Conservation (phyloP, 2,113 vertebrate species). For the Piaya cayana region DNA sequence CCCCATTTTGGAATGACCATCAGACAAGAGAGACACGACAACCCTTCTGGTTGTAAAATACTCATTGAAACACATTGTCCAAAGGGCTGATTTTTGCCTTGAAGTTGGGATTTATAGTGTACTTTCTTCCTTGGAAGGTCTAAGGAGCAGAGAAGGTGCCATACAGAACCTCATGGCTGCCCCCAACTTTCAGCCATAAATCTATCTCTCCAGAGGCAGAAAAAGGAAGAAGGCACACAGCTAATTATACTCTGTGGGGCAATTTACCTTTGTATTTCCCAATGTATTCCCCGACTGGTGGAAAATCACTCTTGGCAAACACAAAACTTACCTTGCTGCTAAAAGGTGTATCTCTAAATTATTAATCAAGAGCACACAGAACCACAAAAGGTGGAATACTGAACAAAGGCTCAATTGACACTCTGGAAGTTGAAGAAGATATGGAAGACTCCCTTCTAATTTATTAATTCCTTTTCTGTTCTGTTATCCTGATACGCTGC, state of each 20-base stretch:
- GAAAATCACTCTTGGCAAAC: constrained; percentile 59
- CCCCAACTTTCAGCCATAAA: not conserved
- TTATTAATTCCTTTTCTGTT: constrained; percentile 81
- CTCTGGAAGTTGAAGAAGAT: constrained; percentile 67
- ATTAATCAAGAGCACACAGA: constrained; percentile 46
- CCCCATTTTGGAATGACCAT: not conserved
- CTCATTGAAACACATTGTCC: not conserved
- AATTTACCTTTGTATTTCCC: constrained; percentile 29
- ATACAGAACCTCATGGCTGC: not conserved
- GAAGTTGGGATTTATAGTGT: not conserved
- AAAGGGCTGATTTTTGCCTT: not conserved
- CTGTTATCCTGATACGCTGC: constrained; percentile 62
- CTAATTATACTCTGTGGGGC: not conserved
- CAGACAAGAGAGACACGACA: not conserved
- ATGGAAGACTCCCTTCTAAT: constrained; percentile 79
- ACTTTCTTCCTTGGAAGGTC: not conserved
- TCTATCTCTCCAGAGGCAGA: not conserved
- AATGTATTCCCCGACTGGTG: not conserved
- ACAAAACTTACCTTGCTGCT: constrained; percentile 40
- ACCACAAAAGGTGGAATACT: constrained; percentile 44
- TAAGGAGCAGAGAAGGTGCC: not conserved
- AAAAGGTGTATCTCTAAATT: constrained; percentile 52
- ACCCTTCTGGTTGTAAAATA: not conserved
- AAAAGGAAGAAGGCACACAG: not conserved
- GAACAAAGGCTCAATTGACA: constrained; percentile 65